Conservation (phyloP, 1,140 invertebrate species). For the Polyergus mexicanus region DNA sequence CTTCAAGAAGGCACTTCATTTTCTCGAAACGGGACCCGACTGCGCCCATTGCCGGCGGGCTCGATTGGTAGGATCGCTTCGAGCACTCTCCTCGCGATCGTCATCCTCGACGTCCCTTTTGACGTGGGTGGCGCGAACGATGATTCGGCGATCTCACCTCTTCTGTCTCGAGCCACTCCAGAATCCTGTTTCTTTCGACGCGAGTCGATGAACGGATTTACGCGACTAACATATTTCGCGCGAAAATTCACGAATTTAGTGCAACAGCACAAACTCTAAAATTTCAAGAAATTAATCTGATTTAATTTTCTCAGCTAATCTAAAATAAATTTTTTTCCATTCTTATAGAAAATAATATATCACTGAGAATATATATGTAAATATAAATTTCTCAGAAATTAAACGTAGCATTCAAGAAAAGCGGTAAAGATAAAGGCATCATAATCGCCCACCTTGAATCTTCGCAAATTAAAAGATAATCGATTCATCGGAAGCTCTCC, state of each 20-base stretch:
- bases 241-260: too few species aligned
- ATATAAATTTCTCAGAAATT: neutral
- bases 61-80: conserved; percentile 71
- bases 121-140: conserved; percentile 71
- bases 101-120: conserved; percentile 47
- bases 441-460: conserved; percentile 54
- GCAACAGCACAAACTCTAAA: too few species aligned
- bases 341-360: too few species aligned
- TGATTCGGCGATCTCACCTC: conserved; percentile 70
- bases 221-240: conserved; percentile 46
- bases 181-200: conserved; percentile 63
- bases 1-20: conserved; percentile 57
- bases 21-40: conserved; percentile 65
- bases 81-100: conserved; percentile 59
- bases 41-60: conserved; percentile 50
- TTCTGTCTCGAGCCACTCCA: conserved; percentile 55
- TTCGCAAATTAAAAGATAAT: conserved; percentile 68
- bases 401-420: neutral
- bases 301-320: too few species aligned
- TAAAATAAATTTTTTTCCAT: too few species aligned
- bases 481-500: conserved; percentile 24
- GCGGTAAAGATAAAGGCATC: conserved; percentile 15
- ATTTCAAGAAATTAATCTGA: too few species aligned
- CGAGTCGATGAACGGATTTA: conserved; percentile 42
- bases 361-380: neutral